Percentiles rank a stretch among this genome's conserved stretches.
Evolutionary conservation across 1,140 invertebrate species (phyloP).

Genomic region (Cylas formicarius): DNA sequence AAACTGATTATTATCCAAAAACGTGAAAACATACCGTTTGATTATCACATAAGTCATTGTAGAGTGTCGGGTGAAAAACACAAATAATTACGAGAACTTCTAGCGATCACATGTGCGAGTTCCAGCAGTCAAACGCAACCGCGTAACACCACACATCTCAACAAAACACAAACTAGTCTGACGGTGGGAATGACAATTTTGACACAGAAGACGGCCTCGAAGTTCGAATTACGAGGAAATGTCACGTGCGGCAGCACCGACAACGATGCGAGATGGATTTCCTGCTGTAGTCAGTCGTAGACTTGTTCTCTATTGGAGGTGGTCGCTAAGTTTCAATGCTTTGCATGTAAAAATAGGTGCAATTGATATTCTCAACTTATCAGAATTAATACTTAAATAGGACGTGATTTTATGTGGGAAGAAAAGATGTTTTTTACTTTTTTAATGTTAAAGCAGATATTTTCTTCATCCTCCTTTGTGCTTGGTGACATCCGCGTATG

Average conservation of each 20-base stretch:
- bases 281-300: no score
- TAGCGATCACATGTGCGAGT: conserved; percentile 16
- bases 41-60: conserved; percentile 18
- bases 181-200: conserved; percentile 11
- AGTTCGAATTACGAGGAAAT: conserved; percentile 5
- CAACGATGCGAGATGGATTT: no score
- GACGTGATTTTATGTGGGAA: no score
- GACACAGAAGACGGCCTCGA: conserved; percentile 8
- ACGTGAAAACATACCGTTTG: conserved; percentile 10
- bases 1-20: background rate
- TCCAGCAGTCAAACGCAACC: conserved; percentile 7
- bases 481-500: no score
- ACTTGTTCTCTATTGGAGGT: no score
- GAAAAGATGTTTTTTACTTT: no score
- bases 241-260: conserved; percentile 5
- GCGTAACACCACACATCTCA: conserved; percentile 14
- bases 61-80: conserved; percentile 11
- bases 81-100: conserved; percentile 6
- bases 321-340: no score
- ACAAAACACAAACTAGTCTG: conserved; percentile 15
- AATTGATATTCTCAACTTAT: no score
- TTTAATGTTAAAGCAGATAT: no score
- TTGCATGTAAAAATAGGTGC: no score
- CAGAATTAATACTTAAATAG: no score
- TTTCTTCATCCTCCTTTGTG: no score